Conservation (phyloP, 2,113 vertebrate genomes). For the Erythrolamprus reginae region DNA sequence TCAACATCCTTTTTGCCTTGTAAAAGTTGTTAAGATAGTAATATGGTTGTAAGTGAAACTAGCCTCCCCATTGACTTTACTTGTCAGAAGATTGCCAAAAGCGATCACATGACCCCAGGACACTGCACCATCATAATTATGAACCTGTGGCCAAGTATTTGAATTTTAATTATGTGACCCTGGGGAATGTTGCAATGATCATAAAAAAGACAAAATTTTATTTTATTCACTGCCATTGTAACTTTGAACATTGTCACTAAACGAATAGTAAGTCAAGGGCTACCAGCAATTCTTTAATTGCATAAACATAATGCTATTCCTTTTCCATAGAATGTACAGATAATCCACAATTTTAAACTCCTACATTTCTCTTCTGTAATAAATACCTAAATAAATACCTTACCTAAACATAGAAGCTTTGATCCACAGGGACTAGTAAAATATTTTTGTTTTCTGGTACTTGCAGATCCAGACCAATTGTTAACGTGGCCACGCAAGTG, state of each 20-base stretch:
- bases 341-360: not conserved
- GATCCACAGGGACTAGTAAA: not conserved
- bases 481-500: constrained; percentile 50
- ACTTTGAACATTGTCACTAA: not conserved
- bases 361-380: not conserved
- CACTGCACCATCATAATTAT: too few relatives aligned
- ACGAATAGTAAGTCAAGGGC: not conserved
- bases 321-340: not conserved
- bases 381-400: too few relatives aligned
- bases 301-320: not conserved
- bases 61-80: too few relatives aligned
- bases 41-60: too few relatives aligned
- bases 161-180: not conserved
- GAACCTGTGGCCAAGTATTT: not conserved
- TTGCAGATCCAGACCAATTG: constrained; percentile 66
- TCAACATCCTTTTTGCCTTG: too few relatives aligned
- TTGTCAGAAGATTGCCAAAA: too few relatives aligned
- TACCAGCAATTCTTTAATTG: not conserved
- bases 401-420: not conserved
- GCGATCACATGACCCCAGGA: too few relatives aligned
- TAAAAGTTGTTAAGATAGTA: too few relatives aligned
- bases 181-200: not conserved
- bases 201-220: not conserved
- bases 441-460: not conserved
- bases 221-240: not conserved